A percentile compares a stretch with the other conserved stretches of the same genome.
These are phyloP conservation scores for Bos indicus DNA, from an alignment of 2,113 vertebrate genomes.

Conservation along the genomic window DNA sequence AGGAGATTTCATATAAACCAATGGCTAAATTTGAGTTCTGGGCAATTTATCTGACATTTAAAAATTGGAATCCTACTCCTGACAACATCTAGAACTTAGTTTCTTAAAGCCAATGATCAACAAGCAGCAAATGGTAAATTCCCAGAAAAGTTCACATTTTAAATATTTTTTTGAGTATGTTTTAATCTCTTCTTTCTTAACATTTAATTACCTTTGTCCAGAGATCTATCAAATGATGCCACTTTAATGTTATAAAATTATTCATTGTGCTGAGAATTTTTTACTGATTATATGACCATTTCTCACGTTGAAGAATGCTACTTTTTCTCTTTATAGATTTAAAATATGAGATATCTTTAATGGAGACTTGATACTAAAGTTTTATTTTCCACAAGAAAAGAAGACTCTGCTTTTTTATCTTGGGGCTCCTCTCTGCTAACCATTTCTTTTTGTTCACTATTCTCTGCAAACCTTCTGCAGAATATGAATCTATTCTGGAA, in stretches of 20 bases:
- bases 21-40: neutral
- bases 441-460: neutral
- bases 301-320: neutral
- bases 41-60: constrained; percentile 11
- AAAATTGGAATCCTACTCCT: neutral
- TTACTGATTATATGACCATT: neutral
- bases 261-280: neutral
- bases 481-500: neutral
- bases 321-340: neutral
- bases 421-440: neutral
- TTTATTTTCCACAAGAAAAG: neutral
- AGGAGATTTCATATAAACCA: neutral
- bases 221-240: neutral
- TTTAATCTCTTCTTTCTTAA: neutral
- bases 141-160: neutral
- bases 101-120: neutral
- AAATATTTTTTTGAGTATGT: neutral
- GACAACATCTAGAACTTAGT: neutral
- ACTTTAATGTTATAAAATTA: neutral
- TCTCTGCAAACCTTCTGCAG: neutral
- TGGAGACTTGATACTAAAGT: neutral
- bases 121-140: neutral
- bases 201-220: neutral
- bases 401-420: neutral
- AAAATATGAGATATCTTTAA: neutral